These are phyloP conservation scores for Rissa tridactyla DNA, from an alignment of 2,113 vertebrate species.

Conservation along the genomic window DNA sequence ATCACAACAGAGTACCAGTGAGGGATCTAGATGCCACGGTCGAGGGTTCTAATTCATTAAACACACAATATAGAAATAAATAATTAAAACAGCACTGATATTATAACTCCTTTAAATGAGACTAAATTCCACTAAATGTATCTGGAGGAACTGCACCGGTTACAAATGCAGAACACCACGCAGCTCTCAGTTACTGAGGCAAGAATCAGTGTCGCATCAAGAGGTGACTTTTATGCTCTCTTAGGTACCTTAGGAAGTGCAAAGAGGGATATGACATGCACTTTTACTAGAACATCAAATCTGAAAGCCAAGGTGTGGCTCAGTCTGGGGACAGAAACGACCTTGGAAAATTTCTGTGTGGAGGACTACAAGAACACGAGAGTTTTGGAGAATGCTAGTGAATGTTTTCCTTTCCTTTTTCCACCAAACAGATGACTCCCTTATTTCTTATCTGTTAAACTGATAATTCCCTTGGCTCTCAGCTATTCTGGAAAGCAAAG, in stretches of 20 bases:
- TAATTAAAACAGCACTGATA: background rate
- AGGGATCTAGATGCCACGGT: background rate
- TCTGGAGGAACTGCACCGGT: background rate
- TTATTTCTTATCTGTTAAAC: background rate
- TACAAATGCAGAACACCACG: background rate
- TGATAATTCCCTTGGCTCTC: background rate
- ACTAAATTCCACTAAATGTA: background rate
- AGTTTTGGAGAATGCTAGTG: background rate
- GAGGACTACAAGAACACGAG: background rate
- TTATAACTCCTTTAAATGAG: background rate
- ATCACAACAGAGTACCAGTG: background rate
- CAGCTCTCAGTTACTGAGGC: background rate
- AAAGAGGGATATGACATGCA: background rate
- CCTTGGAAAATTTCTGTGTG: background rate
- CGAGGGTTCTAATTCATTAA: background rate
- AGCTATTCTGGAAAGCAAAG: constrained; percentile 7
- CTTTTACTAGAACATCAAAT: background rate
- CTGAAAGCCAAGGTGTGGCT: background rate
- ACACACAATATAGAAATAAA: background rate
- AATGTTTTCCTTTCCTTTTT: background rate
- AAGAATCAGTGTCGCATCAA: background rate
- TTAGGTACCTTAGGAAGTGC: background rate
- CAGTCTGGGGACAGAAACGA: background rate
- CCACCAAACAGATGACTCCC: background rate
- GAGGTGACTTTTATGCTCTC: background rate